Conservation (phyloP, 2,888 invertebrate genomes). For the Anaspis maculata region DNA sequence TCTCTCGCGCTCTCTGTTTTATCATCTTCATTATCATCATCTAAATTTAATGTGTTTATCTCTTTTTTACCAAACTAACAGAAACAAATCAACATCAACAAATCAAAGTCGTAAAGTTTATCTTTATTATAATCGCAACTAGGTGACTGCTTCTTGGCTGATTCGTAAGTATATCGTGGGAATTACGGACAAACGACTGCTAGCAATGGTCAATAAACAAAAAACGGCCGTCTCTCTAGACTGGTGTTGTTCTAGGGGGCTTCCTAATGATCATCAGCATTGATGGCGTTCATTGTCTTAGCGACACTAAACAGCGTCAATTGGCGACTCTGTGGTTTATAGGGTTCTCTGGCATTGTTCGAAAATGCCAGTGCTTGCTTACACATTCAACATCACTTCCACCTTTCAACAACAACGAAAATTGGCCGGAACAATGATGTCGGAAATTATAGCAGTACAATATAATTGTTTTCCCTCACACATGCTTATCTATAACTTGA, state of each 20-base stretch:
- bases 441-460: too few species aligned
- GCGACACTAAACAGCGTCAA: too few species aligned
- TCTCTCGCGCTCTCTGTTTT: slow-evolving; percentile 25
- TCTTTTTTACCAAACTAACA: slow-evolving; percentile 12
- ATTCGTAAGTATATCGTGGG: slow-evolving; percentile 27
- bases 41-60: slow-evolving; percentile 27
- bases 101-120: slow-evolving; percentile 2
- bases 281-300: too few species aligned
- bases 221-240: too few species aligned
- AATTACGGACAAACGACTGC: not conserved
- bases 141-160: slow-evolving; percentile 36
- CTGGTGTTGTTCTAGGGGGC: not conserved
- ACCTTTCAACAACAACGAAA: too few species aligned
- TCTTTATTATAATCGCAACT: slow-evolving; percentile 21
- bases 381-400: too few species aligned
- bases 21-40: slow-evolving; percentile 15
- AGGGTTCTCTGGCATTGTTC: too few species aligned
- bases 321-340: too few species aligned
- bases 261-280: too few species aligned
- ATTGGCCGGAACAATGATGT: too few species aligned
- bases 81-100: slow-evolving; percentile 11
- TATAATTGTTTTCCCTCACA: slow-evolving; percentile 1
- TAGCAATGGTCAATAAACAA: too few species aligned
- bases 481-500: not conserved
- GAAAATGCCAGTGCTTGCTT: too few species aligned